Base-by-base conservation (phyloP, 2,888 invertebrate genomes). In the Eupithecia subfuscata region DNA sequence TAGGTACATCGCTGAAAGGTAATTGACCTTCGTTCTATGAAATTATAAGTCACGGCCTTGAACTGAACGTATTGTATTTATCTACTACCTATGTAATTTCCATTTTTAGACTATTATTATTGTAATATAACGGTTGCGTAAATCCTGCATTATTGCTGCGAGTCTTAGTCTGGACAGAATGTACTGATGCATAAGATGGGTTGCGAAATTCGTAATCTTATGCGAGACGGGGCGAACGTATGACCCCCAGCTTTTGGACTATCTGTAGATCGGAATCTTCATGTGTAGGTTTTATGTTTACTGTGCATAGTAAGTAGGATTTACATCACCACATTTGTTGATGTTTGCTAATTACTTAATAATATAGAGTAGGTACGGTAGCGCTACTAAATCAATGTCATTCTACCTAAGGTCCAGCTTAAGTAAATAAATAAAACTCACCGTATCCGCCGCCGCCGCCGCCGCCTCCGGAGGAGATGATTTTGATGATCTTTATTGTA, bases 401-500 rank as follows among this genome's bases (percentile, higher is more conserved):
- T 37, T n/a, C n/a, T n/a, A n/a, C n/a, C n/a, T 65, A 30, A 30
- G 65, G 65, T 65, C 30, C 25, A 63, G 14, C n/a, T n/a, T 64
- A 40, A n/a, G 11, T 65, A 65, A 34, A 18, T 34, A 18, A 30
- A 9, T 30, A 16, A 18, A n/a, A 79, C 87, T 86, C 84, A 89
- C 89, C 88, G 82, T 84, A 82, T 67, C 88, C 87, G 73, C 87
- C 86, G 74, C 87, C 86, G 71, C 89, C 87, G 74, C 90, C 89
- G 81, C 91, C 87, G 75, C 91, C 90, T 67, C 91, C 90, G 76
- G 85, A 81, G 70, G 88, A 86, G 79, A 91, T 91, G 84, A 92
- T 89, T 82, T 92, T 92, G 84, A 91, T 91, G 78, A 91, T 90
- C 84, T 92, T 92, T 78, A 92, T 88, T 80, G 90, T 37, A 43